Conservation (phyloP, 2,888 invertebrate species). For the Odontocolon sp. region DNA sequence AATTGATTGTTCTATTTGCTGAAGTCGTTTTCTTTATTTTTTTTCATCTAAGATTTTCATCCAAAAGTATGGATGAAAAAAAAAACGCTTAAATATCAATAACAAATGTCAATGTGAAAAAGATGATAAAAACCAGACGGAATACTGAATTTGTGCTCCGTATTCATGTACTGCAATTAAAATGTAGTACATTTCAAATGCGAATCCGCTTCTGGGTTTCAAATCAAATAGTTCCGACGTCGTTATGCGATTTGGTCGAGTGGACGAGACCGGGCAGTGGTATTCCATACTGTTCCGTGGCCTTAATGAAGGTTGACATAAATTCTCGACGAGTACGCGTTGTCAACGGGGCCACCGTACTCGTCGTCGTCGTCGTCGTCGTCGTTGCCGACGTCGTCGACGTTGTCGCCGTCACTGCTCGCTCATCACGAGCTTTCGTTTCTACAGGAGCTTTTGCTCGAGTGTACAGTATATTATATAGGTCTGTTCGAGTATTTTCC, state of each 20-base stretch:
- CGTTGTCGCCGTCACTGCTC: slow-evolving; percentile 36
- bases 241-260: slow-evolving; percentile 16
- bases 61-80: too few species aligned
- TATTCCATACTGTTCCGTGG: slow-evolving; percentile 57
- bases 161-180: slow-evolving; percentile 1
- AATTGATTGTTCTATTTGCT: too few species aligned
- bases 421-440: slow-evolving; percentile 32
- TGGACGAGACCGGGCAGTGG: slow-evolving; percentile 50
- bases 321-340: slow-evolving; percentile 64
- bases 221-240: slow-evolving; percentile 57
- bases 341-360: slow-evolving; percentile 57
- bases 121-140: too few species aligned
- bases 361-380: slow-evolving; percentile 22
- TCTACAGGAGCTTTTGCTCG: slow-evolving; percentile 30
- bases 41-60: too few species aligned
- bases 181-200: not conserved
- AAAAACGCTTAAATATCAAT: too few species aligned
- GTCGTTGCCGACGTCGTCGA: slow-evolving; percentile 33
- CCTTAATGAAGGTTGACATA: slow-evolving; percentile 70
- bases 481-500: slow-evolving; percentile 16
- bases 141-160: too few species aligned
- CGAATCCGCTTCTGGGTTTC: slow-evolving; percentile 9
- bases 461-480: slow-evolving; percentile 3
- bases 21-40: too few species aligned
- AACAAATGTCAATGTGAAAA: too few species aligned